These are phyloP conservation scores for Tretioscincus oriximinensis DNA, from an alignment of 2,113 vertebrate genomes.

Conservation along the genomic window DNA sequence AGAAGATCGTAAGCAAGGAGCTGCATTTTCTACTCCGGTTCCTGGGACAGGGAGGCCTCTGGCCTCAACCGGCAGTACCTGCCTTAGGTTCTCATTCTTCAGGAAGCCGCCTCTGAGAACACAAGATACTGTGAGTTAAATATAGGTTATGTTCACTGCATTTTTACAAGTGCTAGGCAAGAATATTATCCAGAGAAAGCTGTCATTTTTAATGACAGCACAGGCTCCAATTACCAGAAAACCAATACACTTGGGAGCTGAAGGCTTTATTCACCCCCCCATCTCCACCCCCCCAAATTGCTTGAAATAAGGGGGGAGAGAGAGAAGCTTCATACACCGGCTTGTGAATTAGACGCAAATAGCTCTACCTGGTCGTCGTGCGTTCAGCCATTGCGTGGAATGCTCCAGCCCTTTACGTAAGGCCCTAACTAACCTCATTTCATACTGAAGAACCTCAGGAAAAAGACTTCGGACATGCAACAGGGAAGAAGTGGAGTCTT, in stretches of 20 bases:
- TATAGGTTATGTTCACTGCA: constrained; percentile 77
- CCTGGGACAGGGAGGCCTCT: no score
- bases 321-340: constrained; percentile 68
- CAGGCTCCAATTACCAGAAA: constrained; percentile 78
- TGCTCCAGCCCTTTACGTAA: not conserved
- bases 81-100: constrained; percentile 36
- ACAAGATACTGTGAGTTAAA: constrained; percentile 73
- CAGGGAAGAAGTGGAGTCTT: no score
- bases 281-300: constrained; percentile 35
- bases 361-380: constrained; percentile 65
- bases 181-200: constrained; percentile 76
- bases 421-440: not conserved
- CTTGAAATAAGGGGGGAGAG: constrained; percentile 55
- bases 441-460: not conserved
- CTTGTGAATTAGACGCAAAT: constrained; percentile 71
- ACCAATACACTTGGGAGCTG: constrained; percentile 74
- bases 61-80: not conserved
- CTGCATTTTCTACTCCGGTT: no score
- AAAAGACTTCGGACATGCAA: not conserved
- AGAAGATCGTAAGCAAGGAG: no score
- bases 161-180: constrained; percentile 74
- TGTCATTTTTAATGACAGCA: constrained; percentile 83
- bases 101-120: constrained; percentile 66
- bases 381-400: constrained; percentile 56
- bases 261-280: constrained; percentile 42